phyloP scores from a whole-genome alignment of 2,888 invertebrate species.

The Exocentrus adspersus region DNA sequence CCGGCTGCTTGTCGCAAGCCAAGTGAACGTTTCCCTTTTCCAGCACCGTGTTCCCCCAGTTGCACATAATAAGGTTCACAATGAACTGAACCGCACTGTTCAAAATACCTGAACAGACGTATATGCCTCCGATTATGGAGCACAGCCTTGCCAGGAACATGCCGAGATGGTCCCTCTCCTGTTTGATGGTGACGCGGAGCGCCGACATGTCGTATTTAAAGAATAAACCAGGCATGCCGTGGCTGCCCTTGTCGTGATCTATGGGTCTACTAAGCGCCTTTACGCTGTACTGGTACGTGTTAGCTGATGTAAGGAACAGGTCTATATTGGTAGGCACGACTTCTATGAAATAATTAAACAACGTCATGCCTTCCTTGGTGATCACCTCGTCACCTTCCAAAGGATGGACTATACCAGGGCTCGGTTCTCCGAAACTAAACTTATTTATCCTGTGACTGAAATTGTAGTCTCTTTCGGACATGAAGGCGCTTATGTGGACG shows the following conservation, averaged over 20 bases:
- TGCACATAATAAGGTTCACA: constrained; percentile 51
- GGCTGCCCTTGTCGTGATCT: constrained; percentile 79
- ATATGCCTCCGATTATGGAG: constrained; percentile 92
- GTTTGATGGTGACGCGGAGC: constrained; percentile 83
- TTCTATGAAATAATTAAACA: constrained; percentile 94
- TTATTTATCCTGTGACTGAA: constrained; percentile 96
- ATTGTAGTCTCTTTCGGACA: constrained; percentile 85
- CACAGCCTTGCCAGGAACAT: constrained; percentile 89
- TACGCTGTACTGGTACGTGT: constrained; percentile 93
- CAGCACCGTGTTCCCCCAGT: constrained; percentile 43
- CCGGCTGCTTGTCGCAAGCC: background rate
- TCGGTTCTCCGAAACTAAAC: constrained; percentile 92
- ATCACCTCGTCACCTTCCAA: constrained; percentile 94
- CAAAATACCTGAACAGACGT: constrained; percentile 78
- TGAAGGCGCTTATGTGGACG: constrained; percentile 81
- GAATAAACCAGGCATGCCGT: constrained; percentile 94
- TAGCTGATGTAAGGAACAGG: constrained; percentile 76
- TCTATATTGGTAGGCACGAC: constrained; percentile 96
- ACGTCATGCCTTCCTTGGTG: constrained; percentile 67
- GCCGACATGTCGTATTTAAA: constrained; percentile 96
- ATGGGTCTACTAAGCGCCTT: constrained; percentile 88
- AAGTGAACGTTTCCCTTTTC: constrained; percentile 22
- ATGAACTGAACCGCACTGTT: constrained; percentile 53
- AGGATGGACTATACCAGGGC: constrained; percentile 91
- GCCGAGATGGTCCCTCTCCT: constrained; percentile 79